phyloP scores from a whole-genome alignment of 2,797 vertebrate species.

The Hoplostethus mediterraneus region DNA sequence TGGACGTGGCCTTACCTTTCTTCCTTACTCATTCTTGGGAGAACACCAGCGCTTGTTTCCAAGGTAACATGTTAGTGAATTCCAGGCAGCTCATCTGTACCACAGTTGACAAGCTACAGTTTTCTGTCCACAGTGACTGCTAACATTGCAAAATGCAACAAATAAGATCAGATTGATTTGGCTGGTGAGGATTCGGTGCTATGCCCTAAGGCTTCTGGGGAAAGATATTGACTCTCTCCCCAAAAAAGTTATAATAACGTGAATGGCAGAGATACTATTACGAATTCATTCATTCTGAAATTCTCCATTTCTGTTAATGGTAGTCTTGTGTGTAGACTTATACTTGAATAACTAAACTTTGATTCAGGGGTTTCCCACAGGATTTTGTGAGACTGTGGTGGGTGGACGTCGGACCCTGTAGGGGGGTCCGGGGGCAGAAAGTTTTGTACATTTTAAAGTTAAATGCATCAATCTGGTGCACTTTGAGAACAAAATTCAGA shows the following conservation, averaged over 20 bases:
- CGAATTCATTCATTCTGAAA: too few relatives aligned
- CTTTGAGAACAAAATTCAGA: too few relatives aligned
- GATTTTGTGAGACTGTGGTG: too few relatives aligned
- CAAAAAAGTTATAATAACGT: too few relatives aligned
- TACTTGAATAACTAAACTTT: conserved; percentile 20
- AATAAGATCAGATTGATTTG: conserved; percentile 31
- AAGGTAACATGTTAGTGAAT: conserved; percentile 69
- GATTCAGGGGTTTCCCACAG: too few relatives aligned
- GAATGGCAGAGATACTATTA: too few relatives aligned
- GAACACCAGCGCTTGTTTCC: conserved; percentile 69
- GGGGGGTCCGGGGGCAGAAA: too few relatives aligned
- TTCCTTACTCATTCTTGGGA: conserved; percentile 46
- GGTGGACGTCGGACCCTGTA: too few relatives aligned
- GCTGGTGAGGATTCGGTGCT: background rate
- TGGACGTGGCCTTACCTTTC: conserved; percentile 59
- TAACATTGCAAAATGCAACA: conserved; percentile 39
- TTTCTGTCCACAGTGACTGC: conserved; percentile 45
- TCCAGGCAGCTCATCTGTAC: conserved; percentile 52
- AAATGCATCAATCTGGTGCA: too few relatives aligned
- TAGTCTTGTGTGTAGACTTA: background rate
- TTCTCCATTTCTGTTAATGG: background rate
- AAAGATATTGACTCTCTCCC: too few relatives aligned
- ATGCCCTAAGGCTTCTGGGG: background rate
- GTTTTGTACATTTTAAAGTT: too few relatives aligned
- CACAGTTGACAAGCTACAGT: conserved; percentile 50